Percentiles rank a stretch among this genome's conserved stretches.
These are phyloP conservation scores for Ictalurus punctatus DNA, from an alignment of 2,113 vertebrate genomes.

Conservation along the genomic window DNA sequence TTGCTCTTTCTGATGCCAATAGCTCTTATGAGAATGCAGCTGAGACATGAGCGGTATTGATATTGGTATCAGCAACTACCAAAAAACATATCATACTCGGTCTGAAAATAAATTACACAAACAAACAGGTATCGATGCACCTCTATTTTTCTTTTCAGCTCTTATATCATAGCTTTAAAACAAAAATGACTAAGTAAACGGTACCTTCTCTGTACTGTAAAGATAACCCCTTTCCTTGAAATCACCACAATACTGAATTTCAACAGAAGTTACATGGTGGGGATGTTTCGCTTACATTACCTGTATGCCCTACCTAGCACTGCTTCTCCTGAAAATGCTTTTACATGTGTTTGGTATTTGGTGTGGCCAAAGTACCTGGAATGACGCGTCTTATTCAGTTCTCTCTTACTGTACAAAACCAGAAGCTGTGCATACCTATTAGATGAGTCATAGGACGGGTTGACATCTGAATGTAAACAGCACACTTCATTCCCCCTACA, in stretches of 20 bases:
- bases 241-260: background rate
- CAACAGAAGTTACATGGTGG: background rate
- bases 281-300: background rate
- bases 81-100: background rate
- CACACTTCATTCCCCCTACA: background rate
- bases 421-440: slow-evolving; percentile 43
- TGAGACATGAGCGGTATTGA: background rate
- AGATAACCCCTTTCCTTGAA: background rate
- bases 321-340: background rate
- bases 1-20: background rate
- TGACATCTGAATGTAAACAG: slow-evolving; percentile 39
- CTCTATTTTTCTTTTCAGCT: background rate
- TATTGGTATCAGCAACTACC: background rate
- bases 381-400: background rate
- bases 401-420: background rate
- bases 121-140: background rate
- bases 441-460: slow-evolving; percentile 43
- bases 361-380: background rate
- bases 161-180: background rate
- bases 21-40: background rate
- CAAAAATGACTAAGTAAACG: background rate
- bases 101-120: background rate
- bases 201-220: background rate
- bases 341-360: background rate
- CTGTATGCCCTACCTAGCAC: background rate